Evolutionary conservation across 1,140 invertebrate species (phyloP).

Genomic region (Psix sp.): DNA sequence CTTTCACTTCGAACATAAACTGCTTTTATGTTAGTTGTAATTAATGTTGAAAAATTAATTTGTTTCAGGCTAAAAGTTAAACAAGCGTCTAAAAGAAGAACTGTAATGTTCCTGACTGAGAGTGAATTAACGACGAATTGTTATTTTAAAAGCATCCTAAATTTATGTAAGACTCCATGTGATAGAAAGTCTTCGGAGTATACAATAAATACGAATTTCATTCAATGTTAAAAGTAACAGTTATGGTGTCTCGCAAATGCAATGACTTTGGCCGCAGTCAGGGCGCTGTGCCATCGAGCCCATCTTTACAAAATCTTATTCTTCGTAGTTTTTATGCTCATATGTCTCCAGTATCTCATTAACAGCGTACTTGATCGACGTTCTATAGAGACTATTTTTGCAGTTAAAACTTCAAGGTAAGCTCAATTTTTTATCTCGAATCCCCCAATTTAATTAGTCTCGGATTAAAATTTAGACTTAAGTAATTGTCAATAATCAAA

Average conservation of each 20-base stretch:
- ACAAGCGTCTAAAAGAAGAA: neutral
- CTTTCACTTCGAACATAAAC: too few species aligned
- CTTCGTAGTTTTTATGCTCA: conserved; percentile 71
- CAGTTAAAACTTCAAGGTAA: conserved; percentile 73
- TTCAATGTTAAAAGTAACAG: conserved; percentile 68
- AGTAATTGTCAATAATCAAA: too few species aligned
- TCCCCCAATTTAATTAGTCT: too few species aligned
- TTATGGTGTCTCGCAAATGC: conserved; percentile 74
- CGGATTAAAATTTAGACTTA: too few species aligned
- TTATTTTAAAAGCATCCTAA: conserved; percentile 4
- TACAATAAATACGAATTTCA: conserved; percentile 59
- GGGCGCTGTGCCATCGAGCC: conserved; percentile 75
- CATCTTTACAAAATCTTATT: conserved; percentile 74
- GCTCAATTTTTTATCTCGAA: conserved; percentile 6
- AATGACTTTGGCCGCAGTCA: conserved; percentile 73
- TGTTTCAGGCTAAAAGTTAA: neutral
- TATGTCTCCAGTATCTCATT: conserved; percentile 76
- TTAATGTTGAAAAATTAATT: too few species aligned
- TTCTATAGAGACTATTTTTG: conserved; percentile 75
- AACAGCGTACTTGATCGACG: conserved; percentile 73
- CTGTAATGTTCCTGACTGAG: conserved; percentile 18
- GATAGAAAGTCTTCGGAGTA: conserved; percentile 17
- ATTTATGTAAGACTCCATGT: neutral
- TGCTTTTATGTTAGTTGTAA: too few species aligned
- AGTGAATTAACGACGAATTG: neutral